Evolutionary conservation across 92 coral and sea anemone genomes (phyloP).

Genomic region (Palythoa grandiflora): DNA sequence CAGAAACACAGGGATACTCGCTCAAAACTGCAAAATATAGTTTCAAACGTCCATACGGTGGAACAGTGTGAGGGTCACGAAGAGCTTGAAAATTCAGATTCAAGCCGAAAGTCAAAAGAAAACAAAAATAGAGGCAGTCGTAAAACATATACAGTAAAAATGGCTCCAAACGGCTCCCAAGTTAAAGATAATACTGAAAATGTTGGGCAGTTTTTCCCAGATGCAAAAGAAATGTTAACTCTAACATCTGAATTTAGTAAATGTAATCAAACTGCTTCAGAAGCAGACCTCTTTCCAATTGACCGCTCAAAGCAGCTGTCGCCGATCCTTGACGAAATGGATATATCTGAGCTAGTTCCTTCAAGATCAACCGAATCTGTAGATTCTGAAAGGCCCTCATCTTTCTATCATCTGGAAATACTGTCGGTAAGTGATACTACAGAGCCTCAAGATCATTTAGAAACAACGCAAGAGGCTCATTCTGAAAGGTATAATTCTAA

Average conservation of each 20-base stretch:
- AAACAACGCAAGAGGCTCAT: neutral
- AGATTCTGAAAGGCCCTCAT: neutral
- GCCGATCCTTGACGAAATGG: conserved; percentile 26
- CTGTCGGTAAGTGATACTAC: neutral
- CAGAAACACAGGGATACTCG: conserved; percentile 1
- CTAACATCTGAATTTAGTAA: neutral
- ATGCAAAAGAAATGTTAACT: neutral
- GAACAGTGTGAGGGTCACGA: neutral
- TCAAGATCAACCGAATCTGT: neutral
- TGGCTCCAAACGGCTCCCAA: neutral
- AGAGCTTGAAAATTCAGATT: neutral
- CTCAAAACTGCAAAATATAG: conserved; percentile 1
- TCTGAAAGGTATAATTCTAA: neutral
- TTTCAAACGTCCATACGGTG: neutral
- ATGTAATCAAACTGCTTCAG: neutral
- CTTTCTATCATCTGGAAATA: neutral
- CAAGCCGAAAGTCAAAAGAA: conserved; percentile 1
- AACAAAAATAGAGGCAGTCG: neutral
- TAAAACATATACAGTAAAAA: neutral
- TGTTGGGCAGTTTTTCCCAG: neutral
- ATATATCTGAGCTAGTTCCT: neutral
- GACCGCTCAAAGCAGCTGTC: neutral
- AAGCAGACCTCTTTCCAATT: conserved; percentile 3
- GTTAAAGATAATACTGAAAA: neutral
- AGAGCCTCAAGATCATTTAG: neutral